Evolutionary conservation across 2,113 vertebrate genomes (phyloP).

Genomic region (Parotia lawesii): DNA sequence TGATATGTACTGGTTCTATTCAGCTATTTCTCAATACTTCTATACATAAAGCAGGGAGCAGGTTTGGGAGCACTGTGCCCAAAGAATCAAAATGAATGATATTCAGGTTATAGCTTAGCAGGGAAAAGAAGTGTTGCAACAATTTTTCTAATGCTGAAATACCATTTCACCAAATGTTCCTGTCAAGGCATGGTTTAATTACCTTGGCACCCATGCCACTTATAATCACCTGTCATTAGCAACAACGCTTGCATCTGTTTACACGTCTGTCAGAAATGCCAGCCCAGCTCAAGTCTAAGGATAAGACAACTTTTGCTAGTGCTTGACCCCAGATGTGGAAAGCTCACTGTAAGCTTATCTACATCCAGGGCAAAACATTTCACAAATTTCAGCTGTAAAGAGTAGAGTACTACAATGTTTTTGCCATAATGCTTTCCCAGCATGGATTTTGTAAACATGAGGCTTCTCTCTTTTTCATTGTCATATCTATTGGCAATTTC

Average conservation of each 20-base stretch:
- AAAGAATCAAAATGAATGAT: slow-evolving; percentile 76
- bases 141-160: slow-evolving; percentile 86
- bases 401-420: not conserved
- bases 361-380: not conserved
- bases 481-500: not conserved
- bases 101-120: slow-evolving; percentile 74
- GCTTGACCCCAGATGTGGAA: slow-evolving; percentile 65
- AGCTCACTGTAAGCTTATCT: slow-evolving; percentile 16
- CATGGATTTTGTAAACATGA: not conserved
- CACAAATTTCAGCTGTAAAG: not conserved
- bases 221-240: slow-evolving; percentile 99
- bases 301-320: slow-evolving; percentile 62
- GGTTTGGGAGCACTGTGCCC: slow-evolving; percentile 55
- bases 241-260: slow-evolving; percentile 89
- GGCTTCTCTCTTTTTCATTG: not conserved
- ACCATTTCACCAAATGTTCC: slow-evolving; percentile 89
- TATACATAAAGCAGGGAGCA: slow-evolving; percentile 1
- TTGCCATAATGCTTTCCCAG: not conserved
- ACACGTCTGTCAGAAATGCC: slow-evolving; percentile 87
- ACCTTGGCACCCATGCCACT: slow-evolving; percentile 89
- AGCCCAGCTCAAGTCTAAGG: slow-evolving; percentile 62
- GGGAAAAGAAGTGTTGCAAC: slow-evolving; percentile 77
- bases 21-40: not conserved
- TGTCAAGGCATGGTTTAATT: slow-evolving; percentile 95
- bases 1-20: not conserved